phyloP scores from a whole-genome alignment of 2,113 vertebrate species.

The Ancistrus triradiatus region DNA sequence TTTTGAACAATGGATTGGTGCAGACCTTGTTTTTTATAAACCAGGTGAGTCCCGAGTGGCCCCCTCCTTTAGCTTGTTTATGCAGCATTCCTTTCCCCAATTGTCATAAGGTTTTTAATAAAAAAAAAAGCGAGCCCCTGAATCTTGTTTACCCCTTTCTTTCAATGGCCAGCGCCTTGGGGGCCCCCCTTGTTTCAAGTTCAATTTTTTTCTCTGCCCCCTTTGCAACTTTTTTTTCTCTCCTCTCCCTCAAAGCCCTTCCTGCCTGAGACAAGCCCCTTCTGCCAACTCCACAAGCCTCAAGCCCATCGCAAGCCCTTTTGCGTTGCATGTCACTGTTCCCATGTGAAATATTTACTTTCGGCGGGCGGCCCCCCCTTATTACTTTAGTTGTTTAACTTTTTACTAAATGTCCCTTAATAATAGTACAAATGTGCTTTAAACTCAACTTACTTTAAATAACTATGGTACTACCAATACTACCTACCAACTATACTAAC shows the following conservation, averaged over 20 bases:
- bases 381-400: background rate
- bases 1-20: background rate
- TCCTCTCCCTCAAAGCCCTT: background rate
- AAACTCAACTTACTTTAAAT: background rate
- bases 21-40: background rate
- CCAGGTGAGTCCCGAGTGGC: background rate
- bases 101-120: constrained; percentile 2
- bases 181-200: constrained; percentile 9
- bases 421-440: background rate
- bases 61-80: constrained; percentile 1
- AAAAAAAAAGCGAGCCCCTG: background rate
- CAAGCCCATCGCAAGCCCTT: background rate
- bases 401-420: background rate
- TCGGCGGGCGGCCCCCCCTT: too few species aligned
- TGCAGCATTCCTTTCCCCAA: constrained; percentile 6
- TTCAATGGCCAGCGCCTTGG: constrained; percentile 15
- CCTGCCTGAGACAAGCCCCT: background rate
- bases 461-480: too few species aligned
- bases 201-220: constrained; percentile 10
- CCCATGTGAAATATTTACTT: background rate
- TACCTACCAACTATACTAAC: too few species aligned
- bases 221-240: constrained; percentile 3
- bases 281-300: background rate
- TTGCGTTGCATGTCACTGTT: constrained; percentile 1
- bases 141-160: background rate